Evolutionary conservation across 1,140 invertebrate genomes (phyloP), one percentile per base, ranked within the genome.

Genomic region (Drosophila obscura): DNA sequence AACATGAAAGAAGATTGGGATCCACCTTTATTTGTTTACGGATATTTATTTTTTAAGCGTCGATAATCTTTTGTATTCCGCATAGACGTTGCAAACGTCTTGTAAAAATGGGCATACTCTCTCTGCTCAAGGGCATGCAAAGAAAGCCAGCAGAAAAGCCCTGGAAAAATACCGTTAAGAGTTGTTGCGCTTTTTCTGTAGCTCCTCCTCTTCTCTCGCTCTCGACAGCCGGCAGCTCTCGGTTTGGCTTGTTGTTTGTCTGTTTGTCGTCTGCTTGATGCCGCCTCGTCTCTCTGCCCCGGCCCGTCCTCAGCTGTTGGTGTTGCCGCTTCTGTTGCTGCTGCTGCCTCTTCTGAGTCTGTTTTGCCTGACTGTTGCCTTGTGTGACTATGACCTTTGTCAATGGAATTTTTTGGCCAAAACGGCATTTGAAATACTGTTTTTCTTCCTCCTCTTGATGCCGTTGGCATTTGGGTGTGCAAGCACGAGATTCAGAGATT

Each of bases 311-410:
- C 39, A 19, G 48, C 22, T 26, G 31, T 24, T 49, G 43, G 8
- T 41, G 31, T 13, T 11, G 35, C 35, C 35, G 11, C 35, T 28
- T 28, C 61, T 66, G 49, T 66, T 55, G 68, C 59, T 52, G 60
- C 46, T 43, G 39, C 49, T 62, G 45, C 58, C 61, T 72, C 62
- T 66, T 16, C 19, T 63, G 26, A 61, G 53, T 63, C 52, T 50
- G 45, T 62, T 51, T 53, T 61, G 31, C 43, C 35, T 59, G 51
- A 39, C 11, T 62, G 55, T 44, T 66, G 41, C 43, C 69, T 44
- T 66, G 66, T 69, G 80, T 61, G 65, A 87, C 80, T 85, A 73
- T 85, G 82, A 85, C 82, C 82, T 85, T 85, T 85, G 83, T 85
- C 83, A 88, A 88, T 76, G 82, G 82, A 78, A 87, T 85, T 85